Conservation (phyloP, 2,797 vertebrate genomes). For the Brachyrhaphis roseni region DNA sequence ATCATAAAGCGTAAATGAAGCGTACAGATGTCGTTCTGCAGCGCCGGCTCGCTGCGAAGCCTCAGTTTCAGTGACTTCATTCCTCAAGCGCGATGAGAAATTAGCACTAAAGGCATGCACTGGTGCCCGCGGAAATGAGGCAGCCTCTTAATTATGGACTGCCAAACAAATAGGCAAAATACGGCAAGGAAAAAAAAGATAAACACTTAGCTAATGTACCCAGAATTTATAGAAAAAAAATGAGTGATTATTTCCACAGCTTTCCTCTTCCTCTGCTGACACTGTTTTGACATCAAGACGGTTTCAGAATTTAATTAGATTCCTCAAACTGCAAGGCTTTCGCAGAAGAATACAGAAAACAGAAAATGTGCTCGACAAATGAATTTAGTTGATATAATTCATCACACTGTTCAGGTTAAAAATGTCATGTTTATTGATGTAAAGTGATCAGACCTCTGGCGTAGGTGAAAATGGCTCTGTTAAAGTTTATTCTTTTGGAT, state of each 20-base stretch:
- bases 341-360: background rate
- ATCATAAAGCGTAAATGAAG: background rate
- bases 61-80: slow-evolving; percentile 60
- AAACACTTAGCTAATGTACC: background rate
- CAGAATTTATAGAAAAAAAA: background rate
- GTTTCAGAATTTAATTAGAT: background rate
- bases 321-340: background rate
- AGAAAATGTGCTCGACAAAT: background rate
- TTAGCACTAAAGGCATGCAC: slow-evolving; percentile 55
- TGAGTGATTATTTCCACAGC: background rate
- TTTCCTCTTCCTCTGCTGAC: background rate
- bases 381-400: background rate
- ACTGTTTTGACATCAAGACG: background rate
- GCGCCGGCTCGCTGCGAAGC: slow-evolving; percentile 15
- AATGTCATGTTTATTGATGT: background rate
- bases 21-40: background rate
- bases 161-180: background rate
- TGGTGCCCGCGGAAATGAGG: slow-evolving; percentile 42
- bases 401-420: background rate
- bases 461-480: background rate
- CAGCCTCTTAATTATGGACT: slow-evolving; percentile 1
- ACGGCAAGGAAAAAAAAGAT: too few relatives aligned
- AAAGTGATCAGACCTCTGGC: background rate
- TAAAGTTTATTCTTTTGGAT: background rate
- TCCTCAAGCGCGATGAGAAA: slow-evolving; percentile 60